phyloP scores from a whole-genome alignment of 2,797 vertebrate genomes.

The Champsocephalus esox region DNA sequence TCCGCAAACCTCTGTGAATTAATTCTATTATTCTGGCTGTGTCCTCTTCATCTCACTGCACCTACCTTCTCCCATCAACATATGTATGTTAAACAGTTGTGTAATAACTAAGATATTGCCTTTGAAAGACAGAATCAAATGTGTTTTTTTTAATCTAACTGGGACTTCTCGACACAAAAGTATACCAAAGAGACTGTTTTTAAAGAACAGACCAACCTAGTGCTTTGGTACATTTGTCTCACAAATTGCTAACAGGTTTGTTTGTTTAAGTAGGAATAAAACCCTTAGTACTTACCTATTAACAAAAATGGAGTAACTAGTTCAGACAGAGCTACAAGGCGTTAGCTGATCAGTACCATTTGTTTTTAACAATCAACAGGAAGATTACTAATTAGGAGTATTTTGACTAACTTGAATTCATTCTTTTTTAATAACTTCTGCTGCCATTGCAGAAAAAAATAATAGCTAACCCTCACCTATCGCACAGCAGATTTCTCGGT shows the following conservation, averaged over 20 bases:
- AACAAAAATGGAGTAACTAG: background rate
- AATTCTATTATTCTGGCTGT: slow-evolving; percentile 59
- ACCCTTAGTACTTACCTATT: background rate
- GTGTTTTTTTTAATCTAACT: background rate
- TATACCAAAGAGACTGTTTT: slow-evolving; percentile 25
- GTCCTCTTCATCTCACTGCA: slow-evolving; percentile 32
- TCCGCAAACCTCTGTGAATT: slow-evolving; percentile 74
- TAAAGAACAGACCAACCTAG: background rate
- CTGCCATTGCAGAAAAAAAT: background rate
- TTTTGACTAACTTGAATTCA: background rate
- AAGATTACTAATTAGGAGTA: background rate
- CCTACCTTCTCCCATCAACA: slow-evolving; percentile 27
- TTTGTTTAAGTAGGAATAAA: background rate
- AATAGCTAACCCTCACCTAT: slow-evolving; percentile 18
- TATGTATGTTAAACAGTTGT: slow-evolving; percentile 24
- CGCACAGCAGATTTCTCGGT: slow-evolving; percentile 17
- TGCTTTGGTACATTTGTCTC: background rate
- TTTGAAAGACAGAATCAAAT: slow-evolving; percentile 29
- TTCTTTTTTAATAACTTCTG: slow-evolving; percentile 13
- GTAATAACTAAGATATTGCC: slow-evolving; percentile 18
- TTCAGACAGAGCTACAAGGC: background rate
- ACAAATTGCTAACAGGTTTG: background rate
- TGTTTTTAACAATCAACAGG: background rate
- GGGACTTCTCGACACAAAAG: background rate
- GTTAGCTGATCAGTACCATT: slow-evolving; percentile 15